phyloP scores from a whole-genome alignment of 2,113 vertebrate species.

The Xyrauchen texanus region DNA sequence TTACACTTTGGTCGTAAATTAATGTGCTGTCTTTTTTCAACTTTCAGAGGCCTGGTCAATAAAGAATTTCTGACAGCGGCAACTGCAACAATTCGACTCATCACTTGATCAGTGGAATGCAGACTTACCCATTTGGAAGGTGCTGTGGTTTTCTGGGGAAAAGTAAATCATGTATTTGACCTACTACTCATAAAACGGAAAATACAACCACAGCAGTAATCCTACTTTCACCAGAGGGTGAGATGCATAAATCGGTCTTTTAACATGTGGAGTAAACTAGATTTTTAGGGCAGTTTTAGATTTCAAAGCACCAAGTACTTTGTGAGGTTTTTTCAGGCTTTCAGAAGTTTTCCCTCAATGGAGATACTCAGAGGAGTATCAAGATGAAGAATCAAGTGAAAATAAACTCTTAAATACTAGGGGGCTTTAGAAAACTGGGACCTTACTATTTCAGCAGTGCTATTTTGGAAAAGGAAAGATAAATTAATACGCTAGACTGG shows the following conservation, averaged over 20 bases:
- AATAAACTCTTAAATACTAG: slow-evolving; percentile 56
- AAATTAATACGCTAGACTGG: slow-evolving; percentile 48
- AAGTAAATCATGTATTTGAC: slow-evolving; percentile 62
- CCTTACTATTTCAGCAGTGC: slow-evolving; percentile 47
- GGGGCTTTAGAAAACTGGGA: slow-evolving; percentile 29
- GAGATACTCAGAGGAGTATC: slow-evolving; percentile 70
- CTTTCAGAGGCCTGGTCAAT: slow-evolving; percentile 64
- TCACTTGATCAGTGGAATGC: slow-evolving; percentile 62
- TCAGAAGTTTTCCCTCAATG: slow-evolving; percentile 55
- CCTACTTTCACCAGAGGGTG: slow-evolving; percentile 21
- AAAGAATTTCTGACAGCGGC: slow-evolving; percentile 63
- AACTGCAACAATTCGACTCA: slow-evolving; percentile 51
- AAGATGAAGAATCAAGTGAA: slow-evolving; percentile 65
- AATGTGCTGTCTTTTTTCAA: slow-evolving; percentile 62
- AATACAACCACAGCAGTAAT: slow-evolving; percentile 34
- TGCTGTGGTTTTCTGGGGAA: slow-evolving; percentile 64
- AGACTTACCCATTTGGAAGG: slow-evolving; percentile 61
- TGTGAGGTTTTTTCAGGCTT: slow-evolving; percentile 39
- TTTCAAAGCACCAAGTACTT: slow-evolving; percentile 35
- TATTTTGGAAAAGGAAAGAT: slow-evolving; percentile 52
- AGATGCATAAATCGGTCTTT: slow-evolving; percentile 6
- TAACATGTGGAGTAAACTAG: slow-evolving; percentile 44
- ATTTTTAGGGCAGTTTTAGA: slow-evolving; percentile 39
- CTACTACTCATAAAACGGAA: slow-evolving; percentile 50
- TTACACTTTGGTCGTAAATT: neutral